These are phyloP conservation scores for Spondyliosoma cantharus DNA, from an alignment of 2,797 vertebrate species.

Conservation along the genomic window DNA sequence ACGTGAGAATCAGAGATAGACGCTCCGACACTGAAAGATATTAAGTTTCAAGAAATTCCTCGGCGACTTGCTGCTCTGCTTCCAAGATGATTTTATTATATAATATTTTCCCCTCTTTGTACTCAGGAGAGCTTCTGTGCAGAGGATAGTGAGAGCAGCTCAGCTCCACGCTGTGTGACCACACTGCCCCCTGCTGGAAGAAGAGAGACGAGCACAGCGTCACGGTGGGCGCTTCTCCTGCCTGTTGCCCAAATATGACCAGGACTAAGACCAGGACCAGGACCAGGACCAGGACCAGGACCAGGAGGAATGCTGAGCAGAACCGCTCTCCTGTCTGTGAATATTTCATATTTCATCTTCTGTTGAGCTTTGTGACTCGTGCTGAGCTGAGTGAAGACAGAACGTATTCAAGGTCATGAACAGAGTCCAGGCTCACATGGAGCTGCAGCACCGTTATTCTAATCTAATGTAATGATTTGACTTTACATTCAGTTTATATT, in stretches of 20 bases:
- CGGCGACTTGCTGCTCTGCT: constrained; percentile 60
- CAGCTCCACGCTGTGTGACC: constrained; percentile 38
- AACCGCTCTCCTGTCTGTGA: too few relatives aligned
- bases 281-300: too few relatives aligned
- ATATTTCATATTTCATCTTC: too few relatives aligned
- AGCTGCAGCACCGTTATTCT: background rate
- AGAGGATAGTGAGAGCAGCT: constrained; percentile 11
- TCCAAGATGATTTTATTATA: constrained; percentile 71
- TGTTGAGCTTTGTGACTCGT: background rate
- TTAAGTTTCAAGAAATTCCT: constrained; percentile 74
- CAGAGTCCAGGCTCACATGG: background rate
- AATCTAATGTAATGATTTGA: background rate
- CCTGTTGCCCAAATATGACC: constrained; percentile 14
- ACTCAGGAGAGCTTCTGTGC: constrained; percentile 58
- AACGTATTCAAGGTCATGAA: too few relatives aligned
- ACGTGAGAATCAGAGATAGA: constrained; percentile 46
- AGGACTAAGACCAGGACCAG: background rate
- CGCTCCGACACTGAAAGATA: constrained; percentile 61
- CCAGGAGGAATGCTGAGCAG: too few relatives aligned
- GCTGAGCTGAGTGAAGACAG: too few relatives aligned
- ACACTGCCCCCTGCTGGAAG: constrained; percentile 75
- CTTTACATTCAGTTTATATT: too few relatives aligned
- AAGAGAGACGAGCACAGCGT: background rate
- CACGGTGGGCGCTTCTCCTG: background rate
- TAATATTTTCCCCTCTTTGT: constrained; percentile 67